Conservation (phyloP, 2,797 vertebrate species). For the Cephalopachus bancanus region DNA sequence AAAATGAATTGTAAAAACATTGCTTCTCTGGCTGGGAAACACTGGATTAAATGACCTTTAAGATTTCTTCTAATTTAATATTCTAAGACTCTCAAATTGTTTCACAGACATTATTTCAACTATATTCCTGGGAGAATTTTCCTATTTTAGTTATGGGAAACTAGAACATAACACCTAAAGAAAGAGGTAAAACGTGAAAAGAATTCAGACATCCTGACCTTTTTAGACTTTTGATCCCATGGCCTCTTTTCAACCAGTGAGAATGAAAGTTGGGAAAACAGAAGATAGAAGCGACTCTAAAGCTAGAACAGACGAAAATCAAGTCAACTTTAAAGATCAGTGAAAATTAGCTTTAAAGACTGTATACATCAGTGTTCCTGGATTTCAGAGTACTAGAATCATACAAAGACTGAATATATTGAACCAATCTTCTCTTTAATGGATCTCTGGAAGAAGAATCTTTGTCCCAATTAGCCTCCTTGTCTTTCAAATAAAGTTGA, state of each 20-base stretch:
- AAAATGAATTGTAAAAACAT: conserved; percentile 43
- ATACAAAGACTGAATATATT: neutral
- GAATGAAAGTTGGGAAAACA: conserved; percentile 2
- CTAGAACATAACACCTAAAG: conserved; percentile 71
- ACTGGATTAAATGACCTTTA: conserved; percentile 72
- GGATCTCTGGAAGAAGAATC: neutral
- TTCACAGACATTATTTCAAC: conserved; percentile 78
- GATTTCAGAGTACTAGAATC: neutral
- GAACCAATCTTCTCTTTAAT: neutral
- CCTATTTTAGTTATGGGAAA: conserved; percentile 74
- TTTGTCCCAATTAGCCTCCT: conserved; percentile 14
- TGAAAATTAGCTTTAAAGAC: conserved; percentile 16
- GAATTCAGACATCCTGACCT: conserved; percentile 38
- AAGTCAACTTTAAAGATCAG: conserved; percentile 3
- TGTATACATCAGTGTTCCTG: neutral
- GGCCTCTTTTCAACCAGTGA: conserved; percentile 50
- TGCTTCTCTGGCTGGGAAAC: conserved; percentile 63
- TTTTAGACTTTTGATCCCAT: conserved; percentile 47
- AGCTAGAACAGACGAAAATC: conserved; percentile 26
- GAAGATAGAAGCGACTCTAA: neutral
- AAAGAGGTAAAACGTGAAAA: conserved; percentile 65
- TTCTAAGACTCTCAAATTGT: conserved; percentile 57
- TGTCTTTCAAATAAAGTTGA: conserved; percentile 51
- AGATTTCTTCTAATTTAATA: conserved; percentile 73
- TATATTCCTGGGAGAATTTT: conserved; percentile 70